A percentile compares a stretch with the other conserved stretches of the same genome.
Conservation (phyloP, 2,888 invertebrate genomes). For the Hololepta plana region DNA sequence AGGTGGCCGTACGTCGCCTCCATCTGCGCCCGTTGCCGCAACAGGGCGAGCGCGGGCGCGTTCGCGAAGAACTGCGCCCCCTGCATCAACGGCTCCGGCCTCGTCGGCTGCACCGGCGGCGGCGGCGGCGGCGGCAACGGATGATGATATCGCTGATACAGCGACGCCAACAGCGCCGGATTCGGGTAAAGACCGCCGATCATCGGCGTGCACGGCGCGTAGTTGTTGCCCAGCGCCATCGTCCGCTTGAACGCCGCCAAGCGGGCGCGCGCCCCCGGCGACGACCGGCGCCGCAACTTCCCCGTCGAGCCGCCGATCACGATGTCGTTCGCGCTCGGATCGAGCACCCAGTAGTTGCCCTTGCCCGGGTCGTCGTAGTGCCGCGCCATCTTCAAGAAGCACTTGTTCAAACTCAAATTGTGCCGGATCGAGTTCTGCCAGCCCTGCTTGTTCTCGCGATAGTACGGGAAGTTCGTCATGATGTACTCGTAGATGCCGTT, state of each 20-base stretch:
- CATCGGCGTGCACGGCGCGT: slow-evolving; percentile 29
- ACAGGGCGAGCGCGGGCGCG: too few species aligned
- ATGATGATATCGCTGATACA: too few species aligned
- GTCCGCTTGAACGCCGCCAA: slow-evolving; percentile 79
- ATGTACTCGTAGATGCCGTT: slow-evolving; percentile 98
- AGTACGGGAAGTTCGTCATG: slow-evolving; percentile 95
- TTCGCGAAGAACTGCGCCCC: too few species aligned
- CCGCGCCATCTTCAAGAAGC: slow-evolving; percentile 91
- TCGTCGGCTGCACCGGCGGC: too few species aligned
- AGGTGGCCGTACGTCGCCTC: too few species aligned
- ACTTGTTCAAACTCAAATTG: slow-evolving; percentile 92
- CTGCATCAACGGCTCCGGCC: too few species aligned
- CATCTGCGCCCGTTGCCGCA: too few species aligned
- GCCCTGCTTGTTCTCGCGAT: too few species aligned
- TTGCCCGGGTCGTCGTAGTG: slow-evolving; percentile 99
- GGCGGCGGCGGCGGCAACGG: slow-evolving; percentile 32
- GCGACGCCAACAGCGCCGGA: slow-evolving; percentile 41
- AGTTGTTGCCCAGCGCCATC: slow-evolving; percentile 43
- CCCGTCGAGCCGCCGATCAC: slow-evolving; percentile 96
- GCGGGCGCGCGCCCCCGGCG: slow-evolving; percentile 74
- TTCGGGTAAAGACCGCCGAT: slow-evolving; percentile 35
- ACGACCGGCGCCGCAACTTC: slow-evolving; percentile 76
- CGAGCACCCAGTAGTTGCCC: slow-evolving; percentile 99
- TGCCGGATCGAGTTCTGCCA: too few species aligned
- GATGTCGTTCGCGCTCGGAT: slow-evolving; percentile 91